Conservation (phyloP, 2,797 vertebrate species). For the Danio kyathit region DNA sequence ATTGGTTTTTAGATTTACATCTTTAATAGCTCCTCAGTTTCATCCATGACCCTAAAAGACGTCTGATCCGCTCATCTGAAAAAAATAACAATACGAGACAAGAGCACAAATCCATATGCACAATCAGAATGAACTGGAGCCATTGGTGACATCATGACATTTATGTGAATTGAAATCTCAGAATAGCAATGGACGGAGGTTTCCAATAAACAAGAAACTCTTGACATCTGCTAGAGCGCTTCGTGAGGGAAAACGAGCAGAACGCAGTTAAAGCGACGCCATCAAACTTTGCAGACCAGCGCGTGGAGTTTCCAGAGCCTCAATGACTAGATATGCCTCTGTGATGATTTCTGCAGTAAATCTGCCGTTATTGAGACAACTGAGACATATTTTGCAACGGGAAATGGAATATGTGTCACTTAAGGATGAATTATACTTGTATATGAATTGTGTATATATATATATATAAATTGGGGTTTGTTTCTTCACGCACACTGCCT, state of each 20-base stretch:
- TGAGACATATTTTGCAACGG: too few relatives aligned
- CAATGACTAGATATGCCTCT: background rate
- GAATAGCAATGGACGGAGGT: constrained; percentile 52
- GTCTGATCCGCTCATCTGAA: constrained; percentile 19
- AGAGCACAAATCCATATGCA: constrained; percentile 58
- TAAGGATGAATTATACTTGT: too few relatives aligned
- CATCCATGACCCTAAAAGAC: background rate
- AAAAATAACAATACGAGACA: constrained; percentile 60
- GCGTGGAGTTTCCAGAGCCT: background rate
- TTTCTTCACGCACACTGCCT: too few relatives aligned
- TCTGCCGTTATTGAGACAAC: background rate
- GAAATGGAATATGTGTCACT: too few relatives aligned
- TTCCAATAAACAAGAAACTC: constrained; percentile 58
- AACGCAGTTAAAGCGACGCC: constrained; percentile 27
- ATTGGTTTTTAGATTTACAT: too few relatives aligned
- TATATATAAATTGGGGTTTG: too few relatives aligned
- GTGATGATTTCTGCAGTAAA: too few relatives aligned
- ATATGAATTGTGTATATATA: too few relatives aligned
- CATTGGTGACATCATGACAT: constrained; percentile 65
- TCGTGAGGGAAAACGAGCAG: constrained; percentile 65
- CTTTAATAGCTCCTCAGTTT: background rate
- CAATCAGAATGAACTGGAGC: constrained; percentile 50
- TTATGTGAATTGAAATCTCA: constrained; percentile 61
- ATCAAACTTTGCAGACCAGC: constrained; percentile 1
- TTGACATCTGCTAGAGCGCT: constrained; percentile 63